These are phyloP conservation scores for Drosophila pruinosa DNA, from an alignment of 1,140 invertebrate species.

Conservation along the genomic window DNA sequence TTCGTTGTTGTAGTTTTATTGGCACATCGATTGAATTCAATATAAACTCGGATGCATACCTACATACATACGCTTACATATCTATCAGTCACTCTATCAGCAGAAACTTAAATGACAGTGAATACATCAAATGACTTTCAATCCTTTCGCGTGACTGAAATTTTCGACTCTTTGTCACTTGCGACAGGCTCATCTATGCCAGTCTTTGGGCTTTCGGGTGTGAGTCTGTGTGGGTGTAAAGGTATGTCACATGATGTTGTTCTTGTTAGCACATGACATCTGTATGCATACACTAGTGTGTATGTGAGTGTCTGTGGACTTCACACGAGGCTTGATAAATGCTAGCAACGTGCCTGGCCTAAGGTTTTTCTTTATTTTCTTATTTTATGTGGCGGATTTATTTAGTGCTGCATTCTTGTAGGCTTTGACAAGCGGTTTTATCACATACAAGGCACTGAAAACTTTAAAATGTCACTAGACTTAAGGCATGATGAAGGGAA, in stretches of 20 bases:
- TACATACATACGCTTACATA: constrained; percentile 20
- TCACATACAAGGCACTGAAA: neutral
- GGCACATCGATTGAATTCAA: constrained; percentile 36
- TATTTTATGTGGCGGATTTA: constrained; percentile 13
- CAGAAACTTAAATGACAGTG: constrained; percentile 73
- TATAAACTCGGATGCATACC: constrained; percentile 5
- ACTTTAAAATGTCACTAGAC: constrained; percentile 9
- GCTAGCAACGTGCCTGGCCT: constrained; percentile 59
- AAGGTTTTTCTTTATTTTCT: constrained; percentile 47
- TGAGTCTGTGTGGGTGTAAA: constrained; percentile 9
- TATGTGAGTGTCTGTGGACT: constrained; percentile 1
- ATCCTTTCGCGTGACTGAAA: constrained; percentile 78
- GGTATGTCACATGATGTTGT: constrained; percentile 21
- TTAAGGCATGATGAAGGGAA: neutral
- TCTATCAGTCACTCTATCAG: constrained; percentile 64
- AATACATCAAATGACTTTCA: constrained; percentile 79
- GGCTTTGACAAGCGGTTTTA: constrained; percentile 21
- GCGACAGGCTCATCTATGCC: constrained; percentile 40
- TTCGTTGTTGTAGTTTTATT: constrained; percentile 34
- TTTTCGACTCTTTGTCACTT: constrained; percentile 76
- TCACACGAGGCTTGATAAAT: constrained; percentile 59
- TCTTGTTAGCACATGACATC: constrained; percentile 50
- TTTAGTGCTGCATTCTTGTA: constrained; percentile 23
- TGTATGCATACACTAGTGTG: constrained; percentile 19
- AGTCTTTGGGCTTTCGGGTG: neutral